Conservation (phyloP, 2,113 vertebrate genomes). For the Sander lucioperca region DNA sequence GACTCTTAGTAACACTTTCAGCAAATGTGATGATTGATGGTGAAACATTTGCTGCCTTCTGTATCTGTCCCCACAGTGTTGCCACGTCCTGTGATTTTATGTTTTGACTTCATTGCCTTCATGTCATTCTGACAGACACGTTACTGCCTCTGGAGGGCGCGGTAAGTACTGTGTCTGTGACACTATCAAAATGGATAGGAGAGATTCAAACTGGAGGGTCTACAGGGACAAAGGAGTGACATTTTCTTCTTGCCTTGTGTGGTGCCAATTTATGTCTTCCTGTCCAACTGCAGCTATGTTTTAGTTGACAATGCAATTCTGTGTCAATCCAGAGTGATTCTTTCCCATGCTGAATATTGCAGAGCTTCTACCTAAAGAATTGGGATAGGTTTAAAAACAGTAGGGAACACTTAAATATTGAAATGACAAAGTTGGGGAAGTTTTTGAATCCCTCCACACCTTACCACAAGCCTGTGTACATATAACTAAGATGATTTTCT, state of each 20-base stretch:
- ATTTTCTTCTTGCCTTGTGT: conserved; percentile 12
- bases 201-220: conserved; percentile 42
- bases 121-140: conserved; percentile 52
- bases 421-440: conserved; percentile 33
- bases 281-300: conserved; percentile 29
- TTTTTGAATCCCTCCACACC: background rate
- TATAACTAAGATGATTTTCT: background rate
- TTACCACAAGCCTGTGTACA: background rate
- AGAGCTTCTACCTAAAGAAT: background rate
- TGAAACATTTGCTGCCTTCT: conserved; percentile 10
- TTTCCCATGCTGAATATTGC: background rate
- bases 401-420: background rate
- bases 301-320: conserved; percentile 23
- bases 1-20: conserved; percentile 4
- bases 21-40: conserved; percentile 7
- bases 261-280: conserved; percentile 25
- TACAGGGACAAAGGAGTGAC: conserved; percentile 31
- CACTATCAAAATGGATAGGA: conserved; percentile 49
- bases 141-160: conserved; percentile 51
- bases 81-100: conserved; percentile 30
- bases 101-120: conserved; percentile 38
- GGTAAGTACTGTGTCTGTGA: conserved; percentile 51
- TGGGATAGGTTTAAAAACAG: conserved; percentile 5
- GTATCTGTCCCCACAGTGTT: conserved; percentile 12
- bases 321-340: conserved; percentile 12